Evolutionary conservation across 2,888 invertebrate species (phyloP), one percentile per base, ranked within the genome.

Genomic region (Anagyrus pseudococci): DNA sequence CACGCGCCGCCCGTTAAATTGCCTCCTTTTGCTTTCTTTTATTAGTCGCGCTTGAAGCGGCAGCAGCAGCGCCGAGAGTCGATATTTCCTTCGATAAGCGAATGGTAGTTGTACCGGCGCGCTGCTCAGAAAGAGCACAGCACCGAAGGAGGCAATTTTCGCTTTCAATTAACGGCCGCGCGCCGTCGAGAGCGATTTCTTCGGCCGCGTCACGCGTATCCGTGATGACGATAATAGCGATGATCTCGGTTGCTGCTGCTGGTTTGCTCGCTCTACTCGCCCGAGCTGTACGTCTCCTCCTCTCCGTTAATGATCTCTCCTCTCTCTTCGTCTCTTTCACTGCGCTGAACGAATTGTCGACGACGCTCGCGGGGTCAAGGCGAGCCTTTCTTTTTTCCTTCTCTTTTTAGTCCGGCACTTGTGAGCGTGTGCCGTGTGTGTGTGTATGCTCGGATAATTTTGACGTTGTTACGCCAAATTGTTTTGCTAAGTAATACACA

Each of bases 1-100:
- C 69, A 68, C 66, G 68, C 69, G 61, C 63, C 53, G 60, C 58
- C 65, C 62, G 67, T 69, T 69, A 64, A 67, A 66, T 62, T 67
- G 57, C 48, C 61, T 59, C 22, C 49, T 58, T 43, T 48, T 43
- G n/a, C n/a, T 25, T 59, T 54, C 58, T 48, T 61, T 52, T 62
- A 54, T 58, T 57, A 26, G 52, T 13, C 58, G 37, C 49, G 50
- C 46, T 46, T 37, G 46, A 40, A 7, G n/a, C n/a, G n/a, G n/a
- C n/a, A n/a, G n/a, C n/a, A n/a, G n/a, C n/a, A n/a, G n/a, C n/a
- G 26, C n/a, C n/a, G 48, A 53, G 7, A 43, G 26, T 37, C 40
- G 58, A 58, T 63, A 63, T 55, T 58, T 58, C 40, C 33, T 37
- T 49, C 43, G 63, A 63, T 54, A 63, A 63, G 50, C n/a, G 43